Conservation (phyloP, 2,797 vertebrate genomes). For the Coregonus sp. region DNA sequence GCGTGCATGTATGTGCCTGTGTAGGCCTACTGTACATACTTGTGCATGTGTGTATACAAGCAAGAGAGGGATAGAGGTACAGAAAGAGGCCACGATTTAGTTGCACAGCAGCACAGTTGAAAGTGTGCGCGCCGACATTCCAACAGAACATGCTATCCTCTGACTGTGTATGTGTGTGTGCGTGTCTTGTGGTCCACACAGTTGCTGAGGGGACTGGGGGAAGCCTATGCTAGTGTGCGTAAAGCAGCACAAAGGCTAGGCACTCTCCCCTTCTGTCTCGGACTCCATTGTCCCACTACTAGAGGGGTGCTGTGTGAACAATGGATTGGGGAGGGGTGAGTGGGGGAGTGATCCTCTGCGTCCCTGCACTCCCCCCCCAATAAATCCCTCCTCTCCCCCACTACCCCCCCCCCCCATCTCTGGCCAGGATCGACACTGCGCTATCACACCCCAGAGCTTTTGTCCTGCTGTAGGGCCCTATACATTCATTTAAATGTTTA, state of each 20-base stretch:
- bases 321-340: slow-evolving; percentile 50
- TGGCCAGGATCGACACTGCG: neutral
- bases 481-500: neutral
- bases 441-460: neutral
- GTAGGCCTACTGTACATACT: slow-evolving; percentile 5
- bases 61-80: neutral
- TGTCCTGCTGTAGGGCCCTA: neutral
- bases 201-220: neutral
- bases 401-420: neutral
- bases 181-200: neutral
- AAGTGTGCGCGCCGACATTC: no score
- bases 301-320: slow-evolving; percentile 48
- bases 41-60: slow-evolving; percentile 35
- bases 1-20: slow-evolving; percentile 19
- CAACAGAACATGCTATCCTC: neutral
- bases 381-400: no score
- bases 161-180: neutral
- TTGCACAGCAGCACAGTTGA: no score
- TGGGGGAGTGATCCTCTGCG: slow-evolving; percentile 2
- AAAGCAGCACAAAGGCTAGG: slow-evolving; percentile 22
- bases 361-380: neutral
- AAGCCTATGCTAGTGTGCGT: neutral
- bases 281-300: slow-evolving; percentile 22
- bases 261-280: neutral
- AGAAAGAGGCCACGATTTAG: neutral